Conservation (phyloP, 2,888 invertebrate genomes). For the Dusona sp. region DNA sequence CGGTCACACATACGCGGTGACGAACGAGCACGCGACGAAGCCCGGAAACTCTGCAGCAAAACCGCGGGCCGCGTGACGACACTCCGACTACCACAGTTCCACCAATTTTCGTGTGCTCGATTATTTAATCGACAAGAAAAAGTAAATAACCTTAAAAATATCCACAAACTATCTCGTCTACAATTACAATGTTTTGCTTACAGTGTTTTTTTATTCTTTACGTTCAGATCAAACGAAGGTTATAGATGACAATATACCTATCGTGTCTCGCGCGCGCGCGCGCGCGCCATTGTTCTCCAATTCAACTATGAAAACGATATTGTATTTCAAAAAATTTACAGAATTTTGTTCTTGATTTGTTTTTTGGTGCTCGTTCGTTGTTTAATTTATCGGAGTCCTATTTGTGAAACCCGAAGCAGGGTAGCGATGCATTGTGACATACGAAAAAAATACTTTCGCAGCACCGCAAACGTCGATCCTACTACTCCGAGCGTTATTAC, state of each 20-base stretch:
- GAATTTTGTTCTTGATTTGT: neutral
- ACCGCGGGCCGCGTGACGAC: constrained; percentile 31
- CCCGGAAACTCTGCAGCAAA: constrained; percentile 58
- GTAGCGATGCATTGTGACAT: constrained; percentile 3
- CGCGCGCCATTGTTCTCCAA: constrained; percentile 24
- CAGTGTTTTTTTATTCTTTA: neutral
- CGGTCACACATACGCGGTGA: constrained; percentile 1
- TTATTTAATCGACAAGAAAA: neutral
- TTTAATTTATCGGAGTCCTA: neutral
- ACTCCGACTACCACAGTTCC: neutral
- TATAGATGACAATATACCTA: neutral
- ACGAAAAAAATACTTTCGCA: neutral
- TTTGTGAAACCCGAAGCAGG: neutral
- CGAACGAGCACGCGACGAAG: constrained; percentile 33
- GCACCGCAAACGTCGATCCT: constrained; percentile 36
- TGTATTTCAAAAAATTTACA: neutral
- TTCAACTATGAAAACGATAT: neutral
- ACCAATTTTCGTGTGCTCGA: neutral
- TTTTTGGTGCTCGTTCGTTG: neutral
- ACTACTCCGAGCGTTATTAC: constrained; percentile 73
- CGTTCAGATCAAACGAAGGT: neutral
- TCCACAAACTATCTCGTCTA: no score
- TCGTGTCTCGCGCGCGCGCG: neutral
- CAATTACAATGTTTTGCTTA: neutral
- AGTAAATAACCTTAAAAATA: neutral